Conservation (phyloP, 2,888 invertebrate species). For the Polydrusus cervinus region DNA sequence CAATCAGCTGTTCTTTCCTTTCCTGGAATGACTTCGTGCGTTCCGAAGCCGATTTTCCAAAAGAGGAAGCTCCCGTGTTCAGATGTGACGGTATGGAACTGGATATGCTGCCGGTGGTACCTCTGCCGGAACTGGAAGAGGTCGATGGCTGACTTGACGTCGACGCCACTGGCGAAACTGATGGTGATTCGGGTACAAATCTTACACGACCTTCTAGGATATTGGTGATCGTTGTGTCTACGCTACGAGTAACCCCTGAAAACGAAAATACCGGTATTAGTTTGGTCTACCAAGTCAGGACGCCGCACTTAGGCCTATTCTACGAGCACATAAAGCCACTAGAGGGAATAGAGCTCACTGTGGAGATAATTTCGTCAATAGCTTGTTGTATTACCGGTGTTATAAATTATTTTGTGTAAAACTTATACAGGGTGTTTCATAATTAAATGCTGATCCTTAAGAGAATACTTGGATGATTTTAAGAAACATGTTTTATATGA, state of each 20-base stretch:
- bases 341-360: too few relatives aligned
- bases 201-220: constrained; percentile 83
- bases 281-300: too few relatives aligned
- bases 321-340: too few relatives aligned
- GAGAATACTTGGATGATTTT: too few relatives aligned
- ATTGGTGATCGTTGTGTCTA: constrained; percentile 87
- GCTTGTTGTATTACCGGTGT: too few relatives aligned
- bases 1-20: constrained; percentile 84
- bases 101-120: not conserved
- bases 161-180: constrained; percentile 39
- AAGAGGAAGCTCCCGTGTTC: constrained; percentile 70
- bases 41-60: constrained; percentile 76
- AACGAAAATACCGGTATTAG: constrained; percentile 52
- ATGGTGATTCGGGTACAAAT: constrained; percentile 74
- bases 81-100: constrained; percentile 51
- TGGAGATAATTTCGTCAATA: too few relatives aligned
- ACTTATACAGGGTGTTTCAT: too few relatives aligned
- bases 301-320: too few relatives aligned
- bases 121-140: constrained; percentile 60
- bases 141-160: constrained; percentile 27
- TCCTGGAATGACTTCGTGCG: constrained; percentile 85
- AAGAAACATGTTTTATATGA: too few relatives aligned
- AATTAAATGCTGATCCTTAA: too few relatives aligned
- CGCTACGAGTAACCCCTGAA: constrained; percentile 82
- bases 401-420: too few relatives aligned